Base-by-base conservation (phyloP, 2,113 vertebrate genomes). In the Cyanocitta stelleri region DNA sequence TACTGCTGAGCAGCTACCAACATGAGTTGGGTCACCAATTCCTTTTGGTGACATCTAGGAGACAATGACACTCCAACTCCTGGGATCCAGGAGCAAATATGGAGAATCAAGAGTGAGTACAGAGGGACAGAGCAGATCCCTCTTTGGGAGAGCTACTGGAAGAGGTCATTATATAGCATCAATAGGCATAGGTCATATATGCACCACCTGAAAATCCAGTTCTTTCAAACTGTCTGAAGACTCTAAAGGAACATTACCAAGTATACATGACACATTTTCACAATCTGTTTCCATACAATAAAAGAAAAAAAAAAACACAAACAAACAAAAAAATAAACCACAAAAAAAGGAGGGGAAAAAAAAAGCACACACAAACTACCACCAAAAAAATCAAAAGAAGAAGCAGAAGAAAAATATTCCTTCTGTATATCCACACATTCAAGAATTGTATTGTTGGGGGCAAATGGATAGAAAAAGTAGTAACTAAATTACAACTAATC, bases 341-440 rank as follows among this genome's bases (percentile, higher is more conserved):
- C 24, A 29, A 29, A 46, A 33, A 61, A 49, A 33, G 1, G 2
- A 13, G 7, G 6, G 14, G 1, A 6, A 10, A 23, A 24, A 29
- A 37, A 54, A 46, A 21, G 0, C 2, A 7, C 13, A 13, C 29
- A 48, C 10, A 56, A 64, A 56, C 15, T n/a, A 41, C 8, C 19
- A 66, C 8, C 16, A 55, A 66, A 75, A 32, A 59, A 18, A 13
- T 14, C 24, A 32, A 67, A 54, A 69, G 4, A 33, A 63, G 11
- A 1, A 78, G 30, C 7, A 78, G 17, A 66, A 67, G 3, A 29
- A 71, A 46, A 64, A 17, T 7, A 83, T 6, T 15, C 6, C 24
- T 93, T 85, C 43, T 78, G 74, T 19, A n/a, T 33, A 83, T 16
- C 1, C 1, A 77, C 17, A 64, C 20, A 62, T 49, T 66, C 52